Conservation (phyloP, 2,888 invertebrate species). For the Drosophila yooni region DNA sequence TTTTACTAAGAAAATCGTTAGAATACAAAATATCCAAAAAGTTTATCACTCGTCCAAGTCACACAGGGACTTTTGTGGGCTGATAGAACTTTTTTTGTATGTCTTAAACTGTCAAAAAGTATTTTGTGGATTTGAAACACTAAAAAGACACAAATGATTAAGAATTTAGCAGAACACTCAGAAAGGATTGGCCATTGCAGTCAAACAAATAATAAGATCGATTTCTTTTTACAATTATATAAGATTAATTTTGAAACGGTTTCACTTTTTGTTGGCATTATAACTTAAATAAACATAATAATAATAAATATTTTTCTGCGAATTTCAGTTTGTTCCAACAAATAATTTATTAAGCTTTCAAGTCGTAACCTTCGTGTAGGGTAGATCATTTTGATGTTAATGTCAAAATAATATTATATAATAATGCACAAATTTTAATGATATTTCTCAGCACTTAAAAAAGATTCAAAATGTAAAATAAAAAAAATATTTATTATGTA, state of each 20-base stretch:
- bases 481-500: constrained; percentile 12
- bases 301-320: too few species aligned
- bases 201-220: background rate
- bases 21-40: background rate
- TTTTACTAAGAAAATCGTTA: background rate
- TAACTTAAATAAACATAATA: too few species aligned
- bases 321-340: too few species aligned
- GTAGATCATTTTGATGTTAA: background rate
- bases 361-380: background rate
- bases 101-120: background rate
- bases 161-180: background rate
- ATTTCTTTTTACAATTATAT: background rate
- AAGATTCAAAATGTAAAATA: background rate
- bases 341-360: too few species aligned
- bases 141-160: background rate
- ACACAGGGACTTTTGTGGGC: background rate
- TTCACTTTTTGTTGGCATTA: background rate
- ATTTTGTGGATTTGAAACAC: background rate
- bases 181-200: background rate
- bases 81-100: background rate
- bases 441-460: background rate
- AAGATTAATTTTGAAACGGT: background rate
- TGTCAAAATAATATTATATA: too few species aligned
- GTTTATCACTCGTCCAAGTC: background rate
- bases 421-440: background rate